Percentiles rank a stretch among this genome's conserved stretches.
Conservation (phyloP, 2,113 vertebrate genomes). For the Nettapus auritus region DNA sequence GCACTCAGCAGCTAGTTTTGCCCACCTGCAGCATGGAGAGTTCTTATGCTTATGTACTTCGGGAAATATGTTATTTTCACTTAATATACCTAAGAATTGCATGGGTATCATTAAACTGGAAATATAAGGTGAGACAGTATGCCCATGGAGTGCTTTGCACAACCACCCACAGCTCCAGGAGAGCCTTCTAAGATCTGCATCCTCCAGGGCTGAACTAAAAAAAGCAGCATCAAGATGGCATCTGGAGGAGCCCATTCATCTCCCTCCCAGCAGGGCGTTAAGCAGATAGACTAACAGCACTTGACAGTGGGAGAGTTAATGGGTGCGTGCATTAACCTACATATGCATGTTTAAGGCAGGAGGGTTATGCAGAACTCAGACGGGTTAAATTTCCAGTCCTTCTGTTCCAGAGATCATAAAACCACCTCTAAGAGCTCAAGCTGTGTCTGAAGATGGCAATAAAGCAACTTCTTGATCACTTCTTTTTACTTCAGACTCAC, state of each 20-base stretch:
- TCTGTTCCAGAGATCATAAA: background rate
- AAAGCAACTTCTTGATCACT: background rate
- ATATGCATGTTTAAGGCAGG: background rate
- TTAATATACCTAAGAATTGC: background rate
- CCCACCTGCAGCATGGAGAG: background rate
- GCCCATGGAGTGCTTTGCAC: background rate
- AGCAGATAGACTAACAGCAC: slow-evolving; percentile 36
- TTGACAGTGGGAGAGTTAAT: slow-evolving; percentile 38
- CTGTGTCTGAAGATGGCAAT: background rate
- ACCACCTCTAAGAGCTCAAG: background rate
- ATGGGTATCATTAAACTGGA: background rate
- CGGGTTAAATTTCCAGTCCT: background rate
- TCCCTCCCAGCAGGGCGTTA: background rate
- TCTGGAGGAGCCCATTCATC: slow-evolving; percentile 40
- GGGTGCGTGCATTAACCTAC: slow-evolving; percentile 7
- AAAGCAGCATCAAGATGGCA: background rate
- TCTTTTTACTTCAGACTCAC: background rate
- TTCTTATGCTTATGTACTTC: background rate
- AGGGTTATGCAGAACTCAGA: background rate
- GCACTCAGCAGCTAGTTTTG: background rate
- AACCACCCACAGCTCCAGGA: background rate
- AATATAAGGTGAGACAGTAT: background rate
- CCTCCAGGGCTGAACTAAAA: slow-evolving; percentile 9
- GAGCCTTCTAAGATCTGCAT: background rate
- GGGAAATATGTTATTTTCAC: background rate